phyloP scores from a whole-genome alignment of 2,888 invertebrate genomes.

The Polyommatus iphigenia region DNA sequence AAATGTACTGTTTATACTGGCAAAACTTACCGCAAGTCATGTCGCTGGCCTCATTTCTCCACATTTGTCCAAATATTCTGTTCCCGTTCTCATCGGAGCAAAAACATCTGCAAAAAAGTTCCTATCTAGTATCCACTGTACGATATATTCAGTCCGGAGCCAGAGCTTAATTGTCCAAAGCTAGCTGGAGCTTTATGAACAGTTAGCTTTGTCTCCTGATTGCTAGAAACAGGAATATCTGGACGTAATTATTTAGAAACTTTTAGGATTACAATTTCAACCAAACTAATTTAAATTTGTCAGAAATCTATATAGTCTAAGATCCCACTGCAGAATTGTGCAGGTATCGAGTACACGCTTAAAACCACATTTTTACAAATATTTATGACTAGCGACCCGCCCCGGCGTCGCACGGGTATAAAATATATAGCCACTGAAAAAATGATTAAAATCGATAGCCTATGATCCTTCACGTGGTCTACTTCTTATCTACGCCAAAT shows the following conservation, averaged over 20 bases:
- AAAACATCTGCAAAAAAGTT: constrained; percentile 78
- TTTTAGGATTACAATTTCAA: background rate
- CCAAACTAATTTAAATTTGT: background rate
- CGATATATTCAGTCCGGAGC: background rate
- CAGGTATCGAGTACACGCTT: no score
- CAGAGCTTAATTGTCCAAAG: constrained; percentile 1
- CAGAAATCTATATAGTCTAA: background rate
- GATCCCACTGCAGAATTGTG: no score
- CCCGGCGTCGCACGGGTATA: no score
- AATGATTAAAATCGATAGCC: no score
- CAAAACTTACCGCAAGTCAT: constrained; percentile 83
- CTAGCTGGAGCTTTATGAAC: background rate
- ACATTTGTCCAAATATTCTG: constrained; percentile 84
- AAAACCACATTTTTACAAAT: no score
- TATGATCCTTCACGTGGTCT: no score
- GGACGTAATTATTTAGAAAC: background rate
- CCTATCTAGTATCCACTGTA: background rate
- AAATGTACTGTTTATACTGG: background rate
- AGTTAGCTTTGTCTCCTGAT: background rate
- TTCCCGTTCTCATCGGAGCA: constrained; percentile 81
- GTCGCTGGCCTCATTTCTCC: constrained; percentile 76
- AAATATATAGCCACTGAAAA: no score
- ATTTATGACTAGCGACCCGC: no score
- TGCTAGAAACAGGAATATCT: background rate
- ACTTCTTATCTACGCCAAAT: no score